Conservation (phyloP, 2,888 invertebrate species). For the Callinectes sapidus region DNA sequence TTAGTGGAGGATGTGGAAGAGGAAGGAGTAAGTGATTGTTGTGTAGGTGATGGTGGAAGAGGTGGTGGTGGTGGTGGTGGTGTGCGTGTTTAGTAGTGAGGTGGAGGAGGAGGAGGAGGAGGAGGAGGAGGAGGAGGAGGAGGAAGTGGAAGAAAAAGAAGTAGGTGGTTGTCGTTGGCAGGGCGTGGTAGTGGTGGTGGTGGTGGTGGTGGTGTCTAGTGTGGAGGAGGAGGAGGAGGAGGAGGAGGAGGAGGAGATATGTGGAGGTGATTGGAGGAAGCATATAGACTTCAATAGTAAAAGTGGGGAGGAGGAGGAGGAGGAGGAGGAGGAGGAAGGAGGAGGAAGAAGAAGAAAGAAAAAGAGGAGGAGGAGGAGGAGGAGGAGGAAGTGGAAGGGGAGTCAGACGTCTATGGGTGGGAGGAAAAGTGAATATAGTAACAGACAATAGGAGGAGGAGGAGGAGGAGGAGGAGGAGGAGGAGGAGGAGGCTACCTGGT, state of each 20-base stretch:
- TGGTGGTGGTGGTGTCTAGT: neutral
- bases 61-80: neutral
- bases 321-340: neutral
- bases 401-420: neutral
- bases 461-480: slow-evolving; percentile 15
- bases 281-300: neutral
- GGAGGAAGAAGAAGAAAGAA: neutral
- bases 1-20: neutral
- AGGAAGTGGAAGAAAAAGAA: slow-evolving; percentile 1
- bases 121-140: neutral
- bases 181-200: neutral
- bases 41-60: neutral
- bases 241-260: neutral
- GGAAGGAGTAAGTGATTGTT: neutral
- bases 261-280: neutral
- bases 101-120: neutral
- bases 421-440: neutral
- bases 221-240: slow-evolving; percentile 5
- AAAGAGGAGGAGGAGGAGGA: neutral
- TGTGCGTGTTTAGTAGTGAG: neutral
- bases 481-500: neutral
- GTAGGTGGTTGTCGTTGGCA: neutral
- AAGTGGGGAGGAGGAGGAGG: neutral
- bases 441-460: neutral
- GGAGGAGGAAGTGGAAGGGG: neutral